Percentiles rank a stretch among this genome's conserved stretches.
These are phyloP conservation scores for Patiria miniata DNA, from an alignment of 35 echinoderm and acorn worm species.

Conservation along the genomic window DNA sequence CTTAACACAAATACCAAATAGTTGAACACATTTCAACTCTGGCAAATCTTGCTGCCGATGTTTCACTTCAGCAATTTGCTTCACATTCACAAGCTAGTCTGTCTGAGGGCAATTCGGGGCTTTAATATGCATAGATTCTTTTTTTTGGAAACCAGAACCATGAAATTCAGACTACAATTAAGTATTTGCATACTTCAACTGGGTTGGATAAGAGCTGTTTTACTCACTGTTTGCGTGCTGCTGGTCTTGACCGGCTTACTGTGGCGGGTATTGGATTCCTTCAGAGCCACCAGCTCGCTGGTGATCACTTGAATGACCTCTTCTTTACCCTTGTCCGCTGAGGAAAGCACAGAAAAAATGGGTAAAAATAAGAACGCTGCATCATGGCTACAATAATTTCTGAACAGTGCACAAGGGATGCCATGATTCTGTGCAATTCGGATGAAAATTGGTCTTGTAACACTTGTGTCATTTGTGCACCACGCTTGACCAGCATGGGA, in stretches of 20 bases:
- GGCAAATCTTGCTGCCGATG: no score
- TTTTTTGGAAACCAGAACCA: no score
- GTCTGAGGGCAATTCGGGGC: no score
- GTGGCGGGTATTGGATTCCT: not conserved
- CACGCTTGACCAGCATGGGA: not conserved
- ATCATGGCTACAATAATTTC: not conserved
- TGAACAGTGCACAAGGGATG: not conserved
- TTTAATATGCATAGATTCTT: no score
- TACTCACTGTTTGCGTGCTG: constrained; percentile 14
- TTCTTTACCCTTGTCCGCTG: constrained; percentile 28
- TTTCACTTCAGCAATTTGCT: no score
- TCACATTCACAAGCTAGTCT: no score
- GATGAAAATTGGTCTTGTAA: not conserved
- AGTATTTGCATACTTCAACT: no score
- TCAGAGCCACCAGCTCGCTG: constrained; percentile 10
- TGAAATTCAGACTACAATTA: no score
- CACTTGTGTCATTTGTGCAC: not conserved
- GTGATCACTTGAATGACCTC: constrained; percentile 11
- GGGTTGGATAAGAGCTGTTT: not conserved
- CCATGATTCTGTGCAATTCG: not conserved
- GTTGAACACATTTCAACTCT: no score
- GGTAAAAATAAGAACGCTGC: not conserved
- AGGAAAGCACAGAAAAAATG: not conserved
- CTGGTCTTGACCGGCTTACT: constrained; percentile 7
- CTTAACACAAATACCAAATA: no score